Evolutionary conservation across 2,888 invertebrate species (phyloP).

Genomic region (Dexiosoma caninum): DNA sequence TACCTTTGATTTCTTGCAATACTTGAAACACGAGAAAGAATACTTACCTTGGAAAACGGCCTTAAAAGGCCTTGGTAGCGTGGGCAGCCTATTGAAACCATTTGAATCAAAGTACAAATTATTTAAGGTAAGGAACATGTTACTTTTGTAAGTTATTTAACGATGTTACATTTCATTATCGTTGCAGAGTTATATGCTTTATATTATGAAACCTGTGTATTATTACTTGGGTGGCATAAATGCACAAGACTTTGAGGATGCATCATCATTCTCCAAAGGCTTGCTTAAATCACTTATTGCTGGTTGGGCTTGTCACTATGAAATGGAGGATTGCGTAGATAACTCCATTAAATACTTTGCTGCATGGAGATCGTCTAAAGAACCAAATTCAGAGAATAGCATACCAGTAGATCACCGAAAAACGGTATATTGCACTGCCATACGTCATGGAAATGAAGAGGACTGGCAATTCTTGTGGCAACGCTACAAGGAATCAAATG

Average conservation of each 20-base stretch:
- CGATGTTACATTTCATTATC: too few relatives aligned
- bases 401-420: slow-evolving; percentile 85
- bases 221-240: slow-evolving; percentile 80
- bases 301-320: slow-evolving; percentile 81
- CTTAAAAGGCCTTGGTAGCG: slow-evolving; percentile 80
- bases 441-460: slow-evolving; percentile 82
- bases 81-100: slow-evolving; percentile 82
- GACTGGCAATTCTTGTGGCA: slow-evolving; percentile 88
- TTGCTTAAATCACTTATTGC: slow-evolving; percentile 80
- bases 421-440: slow-evolving; percentile 85
- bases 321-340: slow-evolving; percentile 81
- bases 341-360: slow-evolving; percentile 82
- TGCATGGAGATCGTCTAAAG: slow-evolving; percentile 80
- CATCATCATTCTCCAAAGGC: slow-evolving; percentile 80
- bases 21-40: slow-evolving; percentile 78
- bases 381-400: slow-evolving; percentile 81
- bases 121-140: slow-evolving; percentile 79
- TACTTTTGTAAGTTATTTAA: not conserved
- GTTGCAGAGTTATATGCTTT: slow-evolving; percentile 82
- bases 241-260: slow-evolving; percentile 62
- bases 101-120: slow-evolving; percentile 82
- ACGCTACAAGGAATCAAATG: slow-evolving; percentile 82
- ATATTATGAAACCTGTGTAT: slow-evolving; percentile 83
- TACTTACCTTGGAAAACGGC: slow-evolving; percentile 80
- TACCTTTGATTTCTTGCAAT: slow-evolving; percentile 80